phyloP scores from a whole-genome alignment of 2,797 vertebrate genomes.

The Iguana delicatissima region DNA sequence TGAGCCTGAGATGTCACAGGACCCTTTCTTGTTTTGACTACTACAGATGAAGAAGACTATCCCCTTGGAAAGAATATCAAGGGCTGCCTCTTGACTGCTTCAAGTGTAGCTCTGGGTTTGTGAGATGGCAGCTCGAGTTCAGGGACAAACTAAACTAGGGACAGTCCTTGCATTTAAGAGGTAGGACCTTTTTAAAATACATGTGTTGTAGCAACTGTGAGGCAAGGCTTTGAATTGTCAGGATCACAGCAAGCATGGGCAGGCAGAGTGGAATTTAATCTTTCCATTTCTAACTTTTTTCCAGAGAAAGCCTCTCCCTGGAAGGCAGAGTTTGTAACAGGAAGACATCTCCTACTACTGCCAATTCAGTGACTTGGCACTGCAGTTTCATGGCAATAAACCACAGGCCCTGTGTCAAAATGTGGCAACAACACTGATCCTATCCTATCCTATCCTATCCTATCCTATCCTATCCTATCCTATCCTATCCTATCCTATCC shows the following conservation, averaged over 20 bases:
- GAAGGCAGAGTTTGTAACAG: no score
- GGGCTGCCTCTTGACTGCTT: no score
- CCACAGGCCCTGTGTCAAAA: background rate
- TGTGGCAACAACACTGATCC: background rate
- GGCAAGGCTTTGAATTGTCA: background rate
- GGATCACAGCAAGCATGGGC: background rate
- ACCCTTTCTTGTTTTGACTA: no score
- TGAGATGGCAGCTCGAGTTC: background rate
- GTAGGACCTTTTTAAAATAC: background rate
- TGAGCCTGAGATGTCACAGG: no score
- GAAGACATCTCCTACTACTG: background rate
- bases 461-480: no score
- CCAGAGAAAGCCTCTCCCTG: no score
- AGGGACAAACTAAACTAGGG: no score
- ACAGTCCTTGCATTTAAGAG: background rate
- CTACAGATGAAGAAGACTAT: no score
- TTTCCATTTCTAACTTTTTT: background rate
- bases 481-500: no score
- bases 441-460: no score
- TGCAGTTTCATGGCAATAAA: background rate
- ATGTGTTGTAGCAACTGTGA: background rate
- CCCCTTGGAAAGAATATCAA: no score
- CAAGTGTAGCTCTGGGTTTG: no score
- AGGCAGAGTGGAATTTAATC: background rate
- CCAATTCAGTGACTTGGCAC: background rate